phyloP scores from a whole-genome alignment of 2,888 invertebrate species.

The Ophonus ardosiacus region DNA sequence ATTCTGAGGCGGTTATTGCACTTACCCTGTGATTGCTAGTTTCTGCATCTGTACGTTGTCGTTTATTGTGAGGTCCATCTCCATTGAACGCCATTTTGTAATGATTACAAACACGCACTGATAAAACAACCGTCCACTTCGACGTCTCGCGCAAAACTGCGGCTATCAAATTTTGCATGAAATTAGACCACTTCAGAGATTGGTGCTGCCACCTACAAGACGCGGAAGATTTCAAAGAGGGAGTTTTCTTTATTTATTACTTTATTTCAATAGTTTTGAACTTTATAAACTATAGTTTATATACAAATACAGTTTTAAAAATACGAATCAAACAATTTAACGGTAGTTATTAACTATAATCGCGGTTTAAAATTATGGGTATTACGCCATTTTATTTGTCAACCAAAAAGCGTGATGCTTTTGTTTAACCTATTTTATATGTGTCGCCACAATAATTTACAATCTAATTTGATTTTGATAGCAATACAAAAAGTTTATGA shows the following conservation, averaged over 20 bases:
- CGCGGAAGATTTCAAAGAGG: neutral
- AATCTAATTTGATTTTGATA: neutral
- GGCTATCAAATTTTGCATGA: conserved; percentile 45
- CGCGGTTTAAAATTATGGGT: neutral
- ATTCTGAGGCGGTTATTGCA: conserved; percentile 63
- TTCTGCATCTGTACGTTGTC: conserved; percentile 75
- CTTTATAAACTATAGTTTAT: neutral
- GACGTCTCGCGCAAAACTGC: conserved; percentile 74
- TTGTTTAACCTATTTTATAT: conserved; percentile 5
- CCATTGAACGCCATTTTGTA: conserved; percentile 86
- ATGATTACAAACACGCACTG: conserved; percentile 62
- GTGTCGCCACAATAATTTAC: neutral
- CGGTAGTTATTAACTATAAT: neutral
- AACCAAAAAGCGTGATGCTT: neutral
- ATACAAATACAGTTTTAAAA: neutral
- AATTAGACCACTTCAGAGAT: conserved; percentile 37
- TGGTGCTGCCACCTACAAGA: conserved; percentile 50
- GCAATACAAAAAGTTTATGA: neutral
- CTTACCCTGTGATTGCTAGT: conserved; percentile 75
- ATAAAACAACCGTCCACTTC: conserved; percentile 70
- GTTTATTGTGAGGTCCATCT: conserved; percentile 78
- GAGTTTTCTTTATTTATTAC: neutral
- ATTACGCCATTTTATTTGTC: neutral
- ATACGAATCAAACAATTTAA: neutral
- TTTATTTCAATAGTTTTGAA: neutral